Evolutionary conservation across 2,797 vertebrate genomes (phyloP).

Genomic region (Mormyrops boulengeri): DNA sequence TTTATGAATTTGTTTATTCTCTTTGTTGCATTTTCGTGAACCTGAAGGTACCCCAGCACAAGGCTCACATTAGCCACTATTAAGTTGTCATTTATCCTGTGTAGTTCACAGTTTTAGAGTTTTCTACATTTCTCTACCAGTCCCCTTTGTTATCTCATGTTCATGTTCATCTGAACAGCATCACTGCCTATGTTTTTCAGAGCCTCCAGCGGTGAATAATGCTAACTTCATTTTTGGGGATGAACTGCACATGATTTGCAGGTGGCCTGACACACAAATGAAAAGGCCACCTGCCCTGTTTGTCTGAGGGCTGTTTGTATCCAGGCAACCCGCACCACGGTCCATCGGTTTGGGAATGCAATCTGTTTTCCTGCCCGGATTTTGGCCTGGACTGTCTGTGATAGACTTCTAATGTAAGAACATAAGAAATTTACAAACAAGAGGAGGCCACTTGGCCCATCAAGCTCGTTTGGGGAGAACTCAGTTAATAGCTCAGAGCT

Average conservation of each 20-base stretch:
- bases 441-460: neutral
- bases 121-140: neutral
- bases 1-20: neutral
- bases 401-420: slow-evolving; percentile 14
- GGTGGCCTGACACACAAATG: neutral
- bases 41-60: neutral
- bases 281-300: slow-evolving; percentile 18
- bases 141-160: neutral
- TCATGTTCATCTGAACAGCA: neutral
- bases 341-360: neutral
- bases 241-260: slow-evolving; percentile 24
- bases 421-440: neutral
- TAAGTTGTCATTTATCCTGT: neutral
- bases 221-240: neutral
- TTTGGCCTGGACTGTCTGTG: slow-evolving; percentile 30
- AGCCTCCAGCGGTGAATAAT: slow-evolving; percentile 15
- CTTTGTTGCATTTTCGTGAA: neutral
- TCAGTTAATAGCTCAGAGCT: neutral
- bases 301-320: slow-evolving; percentile 15
- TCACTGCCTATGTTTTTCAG: neutral
- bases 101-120: neutral
- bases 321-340: slow-evolving; percentile 18
- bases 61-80: neutral
- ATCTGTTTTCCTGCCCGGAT: neutral
- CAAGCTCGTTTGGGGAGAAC: neutral